These are phyloP conservation scores for Luidia sarsii DNA, from an alignment of 53 echinoderm and acorn worm species.

Conservation along the genomic window DNA sequence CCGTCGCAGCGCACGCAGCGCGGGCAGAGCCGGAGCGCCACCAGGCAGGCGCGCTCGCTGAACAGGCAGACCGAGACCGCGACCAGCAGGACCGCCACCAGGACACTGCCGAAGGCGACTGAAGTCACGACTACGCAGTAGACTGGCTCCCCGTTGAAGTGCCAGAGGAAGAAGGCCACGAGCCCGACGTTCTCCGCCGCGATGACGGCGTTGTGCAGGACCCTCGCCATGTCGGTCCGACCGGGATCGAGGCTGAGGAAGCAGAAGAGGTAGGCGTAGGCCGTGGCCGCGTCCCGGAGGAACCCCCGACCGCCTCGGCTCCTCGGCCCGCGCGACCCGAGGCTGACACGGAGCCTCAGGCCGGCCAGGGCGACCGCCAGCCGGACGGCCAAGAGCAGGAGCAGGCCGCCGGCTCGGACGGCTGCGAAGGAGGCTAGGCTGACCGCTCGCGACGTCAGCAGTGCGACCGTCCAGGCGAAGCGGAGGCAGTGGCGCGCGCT, in stretches of 20 bases:
- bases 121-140: conserved; percentile 33
- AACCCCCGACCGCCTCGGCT: not conserved
- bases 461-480: conserved; percentile 8
- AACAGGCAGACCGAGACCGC: conserved; percentile 24
- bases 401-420: not conserved
- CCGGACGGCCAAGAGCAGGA: not conserved
- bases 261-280: conserved; percentile 40
- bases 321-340: not conserved
- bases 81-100: conserved; percentile 11
- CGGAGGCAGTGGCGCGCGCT: conserved; percentile 30
- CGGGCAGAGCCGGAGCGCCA: not conserved
- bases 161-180: conserved; percentile 17
- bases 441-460: conserved; percentile 24
- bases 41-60: conserved; percentile 19
- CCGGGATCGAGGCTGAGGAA: conserved; percentile 37
- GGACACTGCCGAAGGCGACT: conserved; percentile 33
- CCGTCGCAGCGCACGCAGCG: conserved; percentile 13
- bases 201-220: conserved; percentile 13
- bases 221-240: conserved; percentile 5
- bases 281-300: conserved; percentile 14
- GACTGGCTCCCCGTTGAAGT: conserved; percentile 14
- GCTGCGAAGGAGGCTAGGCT: conserved; percentile 41
- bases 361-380: conserved; percentile 1
- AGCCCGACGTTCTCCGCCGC: conserved; percentile 23
- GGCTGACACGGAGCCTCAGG: not conserved